Percentiles rank a stretch among this genome's conserved stretches.
Conservation (phyloP, 37 sponge, comb jelly and placozoan genomes). For the Axinella damicornis region DNA sequence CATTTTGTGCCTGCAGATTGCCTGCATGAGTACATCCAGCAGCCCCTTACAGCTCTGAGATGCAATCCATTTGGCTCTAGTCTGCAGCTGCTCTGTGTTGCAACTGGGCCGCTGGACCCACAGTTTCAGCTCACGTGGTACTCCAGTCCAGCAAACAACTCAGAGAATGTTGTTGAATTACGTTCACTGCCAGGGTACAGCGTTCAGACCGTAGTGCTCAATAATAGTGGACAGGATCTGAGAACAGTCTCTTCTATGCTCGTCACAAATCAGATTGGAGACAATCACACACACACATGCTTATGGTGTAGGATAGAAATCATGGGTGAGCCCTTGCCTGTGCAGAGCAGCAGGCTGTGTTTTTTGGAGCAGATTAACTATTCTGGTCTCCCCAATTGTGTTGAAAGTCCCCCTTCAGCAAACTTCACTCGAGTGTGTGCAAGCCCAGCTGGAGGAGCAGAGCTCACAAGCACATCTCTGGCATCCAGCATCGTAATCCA, state of each 20-base stretch:
- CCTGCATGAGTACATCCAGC: conserved; percentile 17
- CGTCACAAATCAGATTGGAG: not conserved
- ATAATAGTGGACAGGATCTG: not conserved
- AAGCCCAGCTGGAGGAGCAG: too few species aligned
- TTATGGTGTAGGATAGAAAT: conserved; percentile 22
- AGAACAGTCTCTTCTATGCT: conserved; percentile 15
- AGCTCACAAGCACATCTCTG: too few species aligned
- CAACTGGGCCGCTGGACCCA: conserved; percentile 13
- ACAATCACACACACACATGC: not conserved
- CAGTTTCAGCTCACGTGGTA: conserved; percentile 10
- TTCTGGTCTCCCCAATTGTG: not conserved
- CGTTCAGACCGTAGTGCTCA: not conserved
- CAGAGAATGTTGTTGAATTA: not conserved
- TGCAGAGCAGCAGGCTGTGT: not conserved
- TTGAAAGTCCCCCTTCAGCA: not conserved
- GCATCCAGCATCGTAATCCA: too few species aligned
- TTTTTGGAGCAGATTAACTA: not conserved
- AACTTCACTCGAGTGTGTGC: not conserved
- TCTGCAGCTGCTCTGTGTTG: conserved; percentile 27
- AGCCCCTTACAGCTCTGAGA: not conserved
- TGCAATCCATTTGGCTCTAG: conserved; percentile 37
- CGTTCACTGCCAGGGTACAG: not conserved
- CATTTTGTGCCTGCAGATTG: not conserved
- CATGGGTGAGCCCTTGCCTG: not conserved
- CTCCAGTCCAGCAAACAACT: not conserved